phyloP scores from a whole-genome alignment of 2,113 vertebrate species.

The Macaca fascicularis region DNA sequence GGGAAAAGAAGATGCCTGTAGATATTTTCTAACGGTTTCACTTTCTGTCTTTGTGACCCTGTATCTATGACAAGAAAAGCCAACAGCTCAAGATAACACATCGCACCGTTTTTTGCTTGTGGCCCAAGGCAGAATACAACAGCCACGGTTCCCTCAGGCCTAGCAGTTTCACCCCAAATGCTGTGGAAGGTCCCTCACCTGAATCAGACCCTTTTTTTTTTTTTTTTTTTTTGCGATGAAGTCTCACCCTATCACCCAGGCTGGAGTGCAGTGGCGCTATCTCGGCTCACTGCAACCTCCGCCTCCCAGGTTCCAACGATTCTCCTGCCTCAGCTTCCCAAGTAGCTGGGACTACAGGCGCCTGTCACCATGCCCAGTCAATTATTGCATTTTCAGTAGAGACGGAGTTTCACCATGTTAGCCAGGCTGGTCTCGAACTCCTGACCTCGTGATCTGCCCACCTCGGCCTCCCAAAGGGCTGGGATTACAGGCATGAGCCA shows the following conservation, averaged over 20 bases:
- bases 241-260: no score
- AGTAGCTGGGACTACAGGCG: no score
- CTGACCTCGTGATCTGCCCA: no score
- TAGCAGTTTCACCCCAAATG: background rate
- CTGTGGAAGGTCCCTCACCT: background rate
- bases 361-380: accelerated
- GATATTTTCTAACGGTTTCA: slow-evolving; percentile 19
- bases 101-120: background rate
- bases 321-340: no score
- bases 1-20: background rate
- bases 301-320: no score
- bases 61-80: slow-evolving; percentile 21
- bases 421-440: no score
- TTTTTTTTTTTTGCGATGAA: background rate
- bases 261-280: no score
- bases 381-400: no score
- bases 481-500: no score
- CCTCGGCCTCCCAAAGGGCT: no score
- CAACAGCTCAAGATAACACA: background rate
- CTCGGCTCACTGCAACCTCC: no score
- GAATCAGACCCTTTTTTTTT: background rate
- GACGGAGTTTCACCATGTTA: no score
- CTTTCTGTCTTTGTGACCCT: slow-evolving; percentile 14
- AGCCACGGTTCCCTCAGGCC: background rate
- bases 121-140: background rate